Base-by-base conservation (phyloP, 2,888 invertebrate species). In the Sesia bembeciformis region DNA sequence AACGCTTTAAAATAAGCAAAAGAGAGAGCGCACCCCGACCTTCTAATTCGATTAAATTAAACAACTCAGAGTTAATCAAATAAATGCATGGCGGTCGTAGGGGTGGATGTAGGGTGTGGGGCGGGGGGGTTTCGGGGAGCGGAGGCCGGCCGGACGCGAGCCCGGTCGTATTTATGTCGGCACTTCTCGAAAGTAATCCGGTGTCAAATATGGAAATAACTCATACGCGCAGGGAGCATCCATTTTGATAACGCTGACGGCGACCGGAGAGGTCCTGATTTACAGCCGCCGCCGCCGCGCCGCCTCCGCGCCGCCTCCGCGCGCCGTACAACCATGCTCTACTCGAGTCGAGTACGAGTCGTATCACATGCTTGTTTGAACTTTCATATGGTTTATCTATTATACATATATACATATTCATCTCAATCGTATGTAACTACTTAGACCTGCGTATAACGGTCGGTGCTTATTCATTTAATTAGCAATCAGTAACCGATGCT, bases 61-160 rank as follows among this genome's bases (percentile, higher is more conserved):
- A 89, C 87, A 90, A 89, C 88, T 88, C 87, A 70, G 81, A 88
- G 88, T 90, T 90, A 90, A 90, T 90, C 90, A 90, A 90, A 90
- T 90, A 90, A 90, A 89, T 89, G 89, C 84, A 81, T 71, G 75
- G 77, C 78, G 81, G 84, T 78, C 81, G 78, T 67, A 63, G 71
- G 71, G 46, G 46, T 23, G 7, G 23, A 23, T 68, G 58, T 67
- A 57, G 61, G 66, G 58, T 57, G 51, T 60, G 56, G 57, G 61
- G 62, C 54, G 57, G 40, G 56, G 61, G 62, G 59, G 58, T 58
- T 61, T 60, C 62, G 62, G n/a, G 23, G 23, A 23, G 23, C 60
- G 67, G 64, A 59, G 66, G 63, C 63, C 66, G 65, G 67, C 73
- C 73, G 73, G 72, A 65, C 69, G 60, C 64, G 57, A 62, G 58